Evolutionary conservation across 1,140 invertebrate species (phyloP).

Genomic region (Conus betulinus): DNA sequence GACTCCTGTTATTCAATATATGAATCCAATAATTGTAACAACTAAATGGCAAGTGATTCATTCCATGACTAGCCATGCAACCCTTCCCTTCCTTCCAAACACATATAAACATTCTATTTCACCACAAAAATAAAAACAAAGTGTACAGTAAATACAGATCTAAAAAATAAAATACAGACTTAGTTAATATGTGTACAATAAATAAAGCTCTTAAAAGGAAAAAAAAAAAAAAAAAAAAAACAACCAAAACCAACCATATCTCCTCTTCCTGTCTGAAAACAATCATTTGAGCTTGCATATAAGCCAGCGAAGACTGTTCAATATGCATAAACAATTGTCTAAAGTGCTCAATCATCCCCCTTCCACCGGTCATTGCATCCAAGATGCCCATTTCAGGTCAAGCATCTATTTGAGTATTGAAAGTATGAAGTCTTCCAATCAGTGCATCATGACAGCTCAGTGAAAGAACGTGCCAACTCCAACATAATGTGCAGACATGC

Average conservation of each 20-base stretch:
- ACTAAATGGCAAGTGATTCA: constrained; percentile 13
- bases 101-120: neutral
- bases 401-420: constrained; percentile 8
- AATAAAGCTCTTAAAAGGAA: neutral
- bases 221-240: neutral
- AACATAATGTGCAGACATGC: neutral
- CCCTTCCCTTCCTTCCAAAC: neutral
- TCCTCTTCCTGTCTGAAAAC: neutral
- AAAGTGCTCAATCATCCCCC: neutral
- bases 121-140: neutral
- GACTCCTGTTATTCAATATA: neutral
- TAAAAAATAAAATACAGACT: neutral
- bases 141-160: neutral
- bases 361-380: neutral
- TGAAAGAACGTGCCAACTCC: neutral
- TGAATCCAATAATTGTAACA: neutral
- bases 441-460: neutral
- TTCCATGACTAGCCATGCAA: constrained; percentile 16
- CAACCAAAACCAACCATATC: too few species aligned
- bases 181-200: neutral
- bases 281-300: neutral
- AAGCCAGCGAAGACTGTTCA: neutral
- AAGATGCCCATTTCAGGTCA: neutral
- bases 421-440: neutral
- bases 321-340: neutral